Percentiles rank a stretch among this genome's conserved stretches.
Conservation (phyloP, 2,797 vertebrate genomes). For the Channa striata region DNA sequence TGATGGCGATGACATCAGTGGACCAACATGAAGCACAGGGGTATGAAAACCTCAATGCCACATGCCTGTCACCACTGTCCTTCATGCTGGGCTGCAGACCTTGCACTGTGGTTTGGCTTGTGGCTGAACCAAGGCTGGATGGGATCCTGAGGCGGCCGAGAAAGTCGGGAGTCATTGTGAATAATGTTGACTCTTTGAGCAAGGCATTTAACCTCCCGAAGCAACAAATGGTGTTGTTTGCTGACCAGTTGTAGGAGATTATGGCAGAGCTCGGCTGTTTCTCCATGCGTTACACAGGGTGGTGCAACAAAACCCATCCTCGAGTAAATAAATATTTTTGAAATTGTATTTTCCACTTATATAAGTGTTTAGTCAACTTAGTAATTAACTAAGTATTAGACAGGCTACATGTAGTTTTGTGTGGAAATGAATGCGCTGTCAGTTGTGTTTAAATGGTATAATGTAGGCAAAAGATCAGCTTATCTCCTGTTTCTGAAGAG, state of each 20-base stretch:
- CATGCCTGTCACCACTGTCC: slow-evolving; percentile 46
- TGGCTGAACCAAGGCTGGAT: slow-evolving; percentile 34
- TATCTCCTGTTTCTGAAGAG: slow-evolving; percentile 38
- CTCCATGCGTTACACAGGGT: slow-evolving; percentile 22
- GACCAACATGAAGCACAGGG: slow-evolving; percentile 33
- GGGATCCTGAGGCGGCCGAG: slow-evolving; percentile 32
- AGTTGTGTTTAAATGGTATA: slow-evolving; percentile 24
- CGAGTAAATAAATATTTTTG: slow-evolving; percentile 19
- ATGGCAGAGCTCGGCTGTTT: background rate
- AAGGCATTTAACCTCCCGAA: slow-evolving; percentile 21
- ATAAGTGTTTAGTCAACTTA: background rate
- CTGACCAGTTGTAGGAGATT: background rate
- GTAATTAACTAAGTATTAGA: background rate
- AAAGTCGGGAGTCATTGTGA: slow-evolving; percentile 31
- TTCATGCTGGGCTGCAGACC: slow-evolving; percentile 43
- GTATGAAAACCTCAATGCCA: slow-evolving; percentile 48
- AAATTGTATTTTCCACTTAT: slow-evolving; percentile 6
- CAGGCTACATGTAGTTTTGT: background rate
- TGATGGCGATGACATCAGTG: slow-evolving; percentile 60
- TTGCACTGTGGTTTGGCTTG: slow-evolving; percentile 35
- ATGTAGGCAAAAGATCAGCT: slow-evolving; percentile 44
- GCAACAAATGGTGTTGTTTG: slow-evolving; percentile 37
- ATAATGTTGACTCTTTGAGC: slow-evolving; percentile 32
- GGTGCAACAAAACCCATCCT: slow-evolving; percentile 29
- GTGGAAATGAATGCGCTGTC: slow-evolving; percentile 10